phyloP scores from a whole-genome alignment of 2,113 vertebrate genomes.

The Chiloscyllium plagiosum region DNA sequence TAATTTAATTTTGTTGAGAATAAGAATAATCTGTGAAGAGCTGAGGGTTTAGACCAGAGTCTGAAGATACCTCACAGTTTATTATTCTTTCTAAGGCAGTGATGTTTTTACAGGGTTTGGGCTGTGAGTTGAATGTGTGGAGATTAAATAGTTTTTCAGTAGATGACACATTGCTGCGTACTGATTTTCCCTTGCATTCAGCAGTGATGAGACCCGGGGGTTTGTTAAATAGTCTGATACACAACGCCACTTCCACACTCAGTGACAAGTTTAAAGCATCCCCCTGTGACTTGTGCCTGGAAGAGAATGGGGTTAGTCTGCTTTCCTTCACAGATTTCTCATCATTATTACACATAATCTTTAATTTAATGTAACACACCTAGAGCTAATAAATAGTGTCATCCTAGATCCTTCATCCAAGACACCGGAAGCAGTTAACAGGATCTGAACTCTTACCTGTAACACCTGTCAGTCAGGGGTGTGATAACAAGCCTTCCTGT shows the following conservation, averaged over 20 bases:
- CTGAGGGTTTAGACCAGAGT: no score
- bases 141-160: background rate
- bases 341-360: background rate
- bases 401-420: background rate
- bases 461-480: background rate
- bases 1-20: background rate
- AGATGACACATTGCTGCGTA: no score
- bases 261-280: background rate
- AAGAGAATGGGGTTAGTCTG: background rate
- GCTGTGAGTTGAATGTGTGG: background rate
- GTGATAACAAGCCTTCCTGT: slow-evolving; percentile 39
- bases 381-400: background rate
- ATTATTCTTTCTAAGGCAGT: background rate
- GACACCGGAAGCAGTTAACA: background rate
- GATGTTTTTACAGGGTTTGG: background rate
- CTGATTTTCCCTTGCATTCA: no score
- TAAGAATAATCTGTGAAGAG: background rate
- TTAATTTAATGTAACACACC: background rate
- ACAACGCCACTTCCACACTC: background rate
- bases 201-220: background rate
- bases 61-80: background rate
- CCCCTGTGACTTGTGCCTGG: background rate
- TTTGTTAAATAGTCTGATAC: no score
- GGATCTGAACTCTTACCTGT: slow-evolving; percentile 25
- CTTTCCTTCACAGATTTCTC: background rate